Base-by-base conservation (phyloP, 2,797 vertebrate genomes). In the Toxotes lorentzi region DNA sequence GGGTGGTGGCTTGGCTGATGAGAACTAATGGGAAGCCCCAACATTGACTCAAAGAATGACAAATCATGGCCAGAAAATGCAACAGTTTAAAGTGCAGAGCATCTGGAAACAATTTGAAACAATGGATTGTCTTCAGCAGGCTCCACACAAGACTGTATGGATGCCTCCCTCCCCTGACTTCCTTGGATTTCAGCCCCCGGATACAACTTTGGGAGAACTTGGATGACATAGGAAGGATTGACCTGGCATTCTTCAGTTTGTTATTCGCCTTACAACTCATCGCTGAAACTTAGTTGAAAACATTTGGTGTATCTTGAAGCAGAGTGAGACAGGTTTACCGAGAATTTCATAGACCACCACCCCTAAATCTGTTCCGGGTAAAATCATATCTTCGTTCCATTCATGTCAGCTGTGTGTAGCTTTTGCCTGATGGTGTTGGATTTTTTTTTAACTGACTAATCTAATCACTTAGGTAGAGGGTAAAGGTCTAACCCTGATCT, bases 101-200 rank as follows among this genome's bases (percentile, higher is more conserved):
- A 89, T 92, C 88, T 93, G 92, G 92, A 90, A 90, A 34, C 40
- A 14, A 69, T 92, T 85, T 76, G 57, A 84, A 88, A 91, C 86
- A 83, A 90, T 88, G 81, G 82, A 82, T 79, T 86, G 79, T 90
- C 79, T 90, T 87, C 65, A 83, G 69, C 63, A 30, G 73, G 58
- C 79, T 75, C 32, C 70, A 24, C 71, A 67, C 88, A 73, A 48
- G 30, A 66, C 73, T 78, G 32, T 73, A 79, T 58, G 50, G 81
- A 80, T 61, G 59, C 77, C 64, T 83, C 67, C 79, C 61, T 69
- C 77, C 83, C 50, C 64, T 51, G 73, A 78, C 67, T 83, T 34
- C 21, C 62, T 65, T 57, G 13, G 40, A 47, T 64, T 76, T 53
- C 24, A 1, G 32, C 27, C 69, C 59, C 73, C 73, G 34, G 68